Base-by-base conservation (phyloP, 1,140 invertebrate species). In the Atta texana region DNA sequence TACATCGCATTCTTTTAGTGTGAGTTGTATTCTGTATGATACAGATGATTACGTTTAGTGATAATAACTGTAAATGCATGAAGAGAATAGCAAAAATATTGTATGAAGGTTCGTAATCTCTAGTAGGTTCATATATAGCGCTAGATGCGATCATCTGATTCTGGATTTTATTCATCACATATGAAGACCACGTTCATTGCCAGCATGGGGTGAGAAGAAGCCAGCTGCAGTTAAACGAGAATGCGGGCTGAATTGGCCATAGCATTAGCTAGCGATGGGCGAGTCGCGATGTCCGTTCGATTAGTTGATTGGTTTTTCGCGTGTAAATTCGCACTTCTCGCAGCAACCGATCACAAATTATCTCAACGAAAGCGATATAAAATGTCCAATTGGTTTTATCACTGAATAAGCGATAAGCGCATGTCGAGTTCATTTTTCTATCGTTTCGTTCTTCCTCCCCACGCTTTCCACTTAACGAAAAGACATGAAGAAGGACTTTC, bases 241-340 rank as follows among this genome's bases (percentile, higher is more conserved):
- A 71, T 69, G 49, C 64, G 28, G 34, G 55, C 16, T 63, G 28
- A 75, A 75, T 75, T 84, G 55, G 53, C 55, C 8, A 16, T 34
- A 21, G 57, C 69, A 84, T 84, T 51, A 75, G 21, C 44, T 44
- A n/a, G 55, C 24, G 80, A 82, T 44, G 34, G 64, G 51, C 51
- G 21, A 44, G 64, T 71, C 28, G 66, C 21, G 51, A 21, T 51
- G 31, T 49, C n/a, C 68, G 34, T 82, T 68, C 75, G 61, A 77
- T 78, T 61, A 80, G 34, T 44, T 59, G 76, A 86, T 86, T 78
- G 55, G 64, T 68, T 80, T 81, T 51, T 86, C 76, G 85, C 85
- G 76, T 86, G 85, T 28, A 28, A 44, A 51, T 80, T 86, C 51
- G 53, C 39, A 81, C 61, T 85, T 66, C 28, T 77, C 74, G 44